Conservation (phyloP, 2,888 invertebrate species). For the Orthonevra nobilis region DNA sequence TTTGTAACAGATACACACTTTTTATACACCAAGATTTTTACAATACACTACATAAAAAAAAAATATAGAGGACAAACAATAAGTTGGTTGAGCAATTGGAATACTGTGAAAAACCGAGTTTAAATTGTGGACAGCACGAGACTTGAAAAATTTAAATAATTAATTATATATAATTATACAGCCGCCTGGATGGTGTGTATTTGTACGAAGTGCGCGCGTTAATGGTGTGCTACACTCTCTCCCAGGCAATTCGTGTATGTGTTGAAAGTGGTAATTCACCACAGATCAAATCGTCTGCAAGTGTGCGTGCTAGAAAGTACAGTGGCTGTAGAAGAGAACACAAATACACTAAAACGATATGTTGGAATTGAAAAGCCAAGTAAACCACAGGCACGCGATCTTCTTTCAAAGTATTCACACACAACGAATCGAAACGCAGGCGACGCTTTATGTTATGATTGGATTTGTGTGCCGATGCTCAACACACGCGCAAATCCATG, state of each 20-base stretch:
- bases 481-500: slow-evolving; percentile 13
- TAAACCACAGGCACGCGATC: neutral
- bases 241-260: neutral
- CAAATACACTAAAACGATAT: too few species aligned
- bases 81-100: too few species aligned
- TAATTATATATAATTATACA: slow-evolving; percentile 34
- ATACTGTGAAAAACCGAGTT: slow-evolving; percentile 52
- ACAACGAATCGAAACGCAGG: neutral
- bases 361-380: too few species aligned
- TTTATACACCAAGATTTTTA: slow-evolving; percentile 32
- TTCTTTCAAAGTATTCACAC: neutral
- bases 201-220: slow-evolving; percentile 11
- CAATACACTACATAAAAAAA: slow-evolving; percentile 15
- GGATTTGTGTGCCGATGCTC: neutral
- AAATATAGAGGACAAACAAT: slow-evolving; percentile 30
- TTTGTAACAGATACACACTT: slow-evolving; percentile 2
- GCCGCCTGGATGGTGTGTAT: slow-evolving; percentile 41
- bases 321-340: neutral
- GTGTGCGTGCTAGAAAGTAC: neutral
- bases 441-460: neutral
- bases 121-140: slow-evolving; percentile 59
- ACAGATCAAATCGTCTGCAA: too few species aligned
- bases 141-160: slow-evolving; percentile 63
- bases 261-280: too few species aligned
- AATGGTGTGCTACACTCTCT: slow-evolving; percentile 5